These are phyloP conservation scores for Malurus splendens DNA, from an alignment of 2,797 vertebrate genomes.

Conservation along the genomic window DNA sequence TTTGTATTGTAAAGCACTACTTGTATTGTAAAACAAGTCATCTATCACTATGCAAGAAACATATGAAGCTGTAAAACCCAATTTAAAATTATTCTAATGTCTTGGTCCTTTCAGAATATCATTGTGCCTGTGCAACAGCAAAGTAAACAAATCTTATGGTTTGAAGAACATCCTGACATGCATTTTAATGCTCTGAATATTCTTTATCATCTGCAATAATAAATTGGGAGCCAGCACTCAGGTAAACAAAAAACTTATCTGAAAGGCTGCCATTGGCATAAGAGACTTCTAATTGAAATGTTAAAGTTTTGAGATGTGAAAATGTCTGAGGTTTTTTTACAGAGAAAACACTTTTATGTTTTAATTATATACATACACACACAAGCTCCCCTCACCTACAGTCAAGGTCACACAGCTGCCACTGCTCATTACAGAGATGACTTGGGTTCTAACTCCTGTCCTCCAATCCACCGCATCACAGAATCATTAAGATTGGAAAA, in stretches of 20 bases:
- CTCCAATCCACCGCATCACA: neutral
- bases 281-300: neutral
- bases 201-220: neutral
- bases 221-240: neutral
- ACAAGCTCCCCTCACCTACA: neutral
- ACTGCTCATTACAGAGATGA: neutral
- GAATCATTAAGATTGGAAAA: neutral
- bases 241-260: neutral
- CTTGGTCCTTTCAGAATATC: neutral
- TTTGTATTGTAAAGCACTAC: constrained; percentile 6
- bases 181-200: neutral
- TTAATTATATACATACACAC: neutral
- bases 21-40: neutral
- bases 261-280: neutral
- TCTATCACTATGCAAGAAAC: neutral
- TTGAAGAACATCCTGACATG: neutral
- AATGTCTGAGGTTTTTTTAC: neutral
- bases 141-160: neutral
- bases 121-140: neutral
- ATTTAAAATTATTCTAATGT: neutral
- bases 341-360: neutral
- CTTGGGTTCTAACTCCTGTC: neutral
- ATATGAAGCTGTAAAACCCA: neutral
- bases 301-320: neutral
- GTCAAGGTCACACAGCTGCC: neutral